Evolutionary conservation across 1,140 invertebrate species (phyloP).

Genomic region (Scaptomyza hsui): DNA sequence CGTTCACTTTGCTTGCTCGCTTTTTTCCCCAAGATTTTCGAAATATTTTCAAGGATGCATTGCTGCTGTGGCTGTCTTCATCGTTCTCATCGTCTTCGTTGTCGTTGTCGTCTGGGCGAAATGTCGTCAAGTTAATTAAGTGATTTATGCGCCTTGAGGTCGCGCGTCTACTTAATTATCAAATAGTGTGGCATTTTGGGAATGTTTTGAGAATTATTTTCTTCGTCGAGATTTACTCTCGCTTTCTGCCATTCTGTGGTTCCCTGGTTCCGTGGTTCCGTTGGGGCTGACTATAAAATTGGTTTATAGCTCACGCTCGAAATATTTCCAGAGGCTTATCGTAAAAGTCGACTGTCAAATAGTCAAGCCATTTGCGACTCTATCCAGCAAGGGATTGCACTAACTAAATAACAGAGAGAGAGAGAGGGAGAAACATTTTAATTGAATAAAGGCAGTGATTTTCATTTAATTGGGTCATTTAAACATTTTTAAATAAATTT

Average conservation of each 20-base stretch:
- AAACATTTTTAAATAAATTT: no score
- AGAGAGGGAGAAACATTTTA: conserved; percentile 1
- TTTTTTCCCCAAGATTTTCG: conserved; percentile 43
- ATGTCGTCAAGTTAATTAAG: conserved; percentile 83
- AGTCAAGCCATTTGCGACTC: conserved; percentile 24
- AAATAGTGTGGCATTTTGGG: conserved; percentile 79
- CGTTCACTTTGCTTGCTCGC: conserved; percentile 29
- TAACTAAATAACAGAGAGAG: conserved; percentile 5
- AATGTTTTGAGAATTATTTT: conserved; percentile 74
- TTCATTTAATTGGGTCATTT: no score
- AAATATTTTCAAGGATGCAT: conserved; percentile 79
- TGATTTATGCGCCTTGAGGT: conserved; percentile 79
- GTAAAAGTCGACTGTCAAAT: conserved; percentile 48
- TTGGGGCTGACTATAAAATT: conserved; percentile 59
- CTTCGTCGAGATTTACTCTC: conserved; percentile 41
- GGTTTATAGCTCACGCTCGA: conserved; percentile 71
- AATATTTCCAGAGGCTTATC: conserved; percentile 56
- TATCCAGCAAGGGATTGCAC: conserved; percentile 23
- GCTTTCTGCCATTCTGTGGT: conserved; percentile 3
- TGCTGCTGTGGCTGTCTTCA: conserved; percentile 10
- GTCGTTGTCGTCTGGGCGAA: conserved; percentile 42
- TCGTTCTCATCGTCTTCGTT: conserved; percentile 1
- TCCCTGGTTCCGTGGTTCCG: conserved; percentile 9
- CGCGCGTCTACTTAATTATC: conserved; percentile 82
- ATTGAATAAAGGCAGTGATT: conserved; percentile 7